A percentile compares a stretch with the other conserved stretches of the same genome.
These are phyloP conservation scores for Steatocranus sp. DNA, from an alignment of 2,797 vertebrate species.

Conservation along the genomic window DNA sequence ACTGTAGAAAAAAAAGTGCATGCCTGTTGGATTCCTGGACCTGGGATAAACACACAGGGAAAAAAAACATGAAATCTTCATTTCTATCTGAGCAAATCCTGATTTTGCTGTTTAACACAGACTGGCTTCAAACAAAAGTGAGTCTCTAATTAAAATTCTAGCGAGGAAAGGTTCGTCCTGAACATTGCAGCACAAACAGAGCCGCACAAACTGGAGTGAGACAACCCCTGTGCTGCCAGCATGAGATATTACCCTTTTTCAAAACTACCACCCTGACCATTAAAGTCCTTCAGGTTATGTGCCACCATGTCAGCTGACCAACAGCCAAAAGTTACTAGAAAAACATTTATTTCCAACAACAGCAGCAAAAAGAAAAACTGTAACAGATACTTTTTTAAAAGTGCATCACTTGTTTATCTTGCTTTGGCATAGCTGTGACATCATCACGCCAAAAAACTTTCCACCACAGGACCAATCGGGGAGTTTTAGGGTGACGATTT, in stretches of 20 bases:
- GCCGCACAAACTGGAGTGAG: neutral
- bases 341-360: neutral
- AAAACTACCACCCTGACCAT: neutral
- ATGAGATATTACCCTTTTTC: fast-evolving
- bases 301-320: neutral
- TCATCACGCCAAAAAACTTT: neutral
- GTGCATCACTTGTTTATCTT: neutral
- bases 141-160: neutral
- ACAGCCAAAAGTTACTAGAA: neutral
- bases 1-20: neutral
- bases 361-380: neutral
- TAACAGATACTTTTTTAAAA: neutral
- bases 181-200: neutral
- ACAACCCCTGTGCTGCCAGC: neutral
- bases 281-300: neutral
- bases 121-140: neutral
- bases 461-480: fast-evolving
- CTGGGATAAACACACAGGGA: fast-evolving
- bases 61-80: neutral
- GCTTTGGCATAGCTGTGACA: neutral
- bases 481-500: fast-evolving
- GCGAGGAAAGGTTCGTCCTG: neutral
- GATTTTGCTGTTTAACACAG: neutral
- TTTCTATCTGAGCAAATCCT: neutral
- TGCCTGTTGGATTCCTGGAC: neutral